These are phyloP conservation scores for Anisognathus igniventris DNA, from an alignment of 2,797 vertebrate genomes.

Conservation along the genomic window DNA sequence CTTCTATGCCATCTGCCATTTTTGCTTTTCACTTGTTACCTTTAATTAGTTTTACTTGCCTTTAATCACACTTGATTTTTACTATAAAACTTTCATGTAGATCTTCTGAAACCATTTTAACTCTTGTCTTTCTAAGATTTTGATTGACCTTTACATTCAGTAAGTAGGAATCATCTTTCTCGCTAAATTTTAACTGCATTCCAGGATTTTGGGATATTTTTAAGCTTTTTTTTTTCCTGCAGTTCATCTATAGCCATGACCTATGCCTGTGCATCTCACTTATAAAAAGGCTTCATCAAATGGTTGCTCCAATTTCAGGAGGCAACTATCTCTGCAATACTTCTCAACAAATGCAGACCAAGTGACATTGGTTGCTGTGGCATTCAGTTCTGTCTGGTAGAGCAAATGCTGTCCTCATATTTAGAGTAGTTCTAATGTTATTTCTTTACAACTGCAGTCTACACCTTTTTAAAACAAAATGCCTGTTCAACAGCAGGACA, in stretches of 20 bases:
- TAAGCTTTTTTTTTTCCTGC: not conserved
- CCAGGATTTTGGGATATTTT: not conserved
- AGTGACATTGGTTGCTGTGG: not conserved
- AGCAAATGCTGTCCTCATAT: not conserved
- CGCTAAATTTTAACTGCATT: not conserved
- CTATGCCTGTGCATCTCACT: not conserved
- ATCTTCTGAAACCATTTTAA: not conserved
- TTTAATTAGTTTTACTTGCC: not conserved
- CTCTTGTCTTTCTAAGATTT: not conserved
- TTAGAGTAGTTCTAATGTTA: not conserved
- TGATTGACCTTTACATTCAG: not conserved
- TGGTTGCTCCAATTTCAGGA: not conserved
- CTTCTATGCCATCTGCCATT: not conserved
- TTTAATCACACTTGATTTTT: not conserved
- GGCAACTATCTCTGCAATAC: not conserved
- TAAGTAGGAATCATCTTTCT: not conserved
- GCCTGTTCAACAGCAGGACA: not conserved
- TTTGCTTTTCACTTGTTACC: not conserved
- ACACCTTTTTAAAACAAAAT: not conserved
- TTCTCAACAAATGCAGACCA: not conserved
- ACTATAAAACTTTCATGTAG: not conserved
- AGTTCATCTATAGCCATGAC: not conserved
- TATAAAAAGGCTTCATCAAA: not conserved
- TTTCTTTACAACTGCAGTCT: not conserved
- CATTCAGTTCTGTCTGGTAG: not conserved